A percentile compares a stretch with the other conserved stretches of the same genome.
phyloP scores from a whole-genome alignment of 1,140 invertebrate species.

The Polyergus mexicanus region DNA sequence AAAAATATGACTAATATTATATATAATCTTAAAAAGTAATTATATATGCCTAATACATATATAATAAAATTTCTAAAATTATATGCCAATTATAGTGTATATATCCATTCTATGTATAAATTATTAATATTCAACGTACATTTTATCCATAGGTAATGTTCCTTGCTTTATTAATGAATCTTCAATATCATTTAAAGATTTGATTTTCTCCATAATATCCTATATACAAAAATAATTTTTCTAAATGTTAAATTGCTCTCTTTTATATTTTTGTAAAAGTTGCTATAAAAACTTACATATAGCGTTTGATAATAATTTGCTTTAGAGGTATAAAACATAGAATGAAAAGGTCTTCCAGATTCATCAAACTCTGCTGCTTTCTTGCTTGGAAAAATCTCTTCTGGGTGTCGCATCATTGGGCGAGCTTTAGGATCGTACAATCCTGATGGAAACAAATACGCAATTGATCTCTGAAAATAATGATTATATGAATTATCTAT shows the following conservation, averaged over 20 bases:
- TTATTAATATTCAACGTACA: constrained; percentile 86
- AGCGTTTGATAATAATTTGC: constrained; percentile 94
- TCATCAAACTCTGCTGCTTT: constrained; percentile 97
- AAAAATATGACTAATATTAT: constrained; percentile 47
- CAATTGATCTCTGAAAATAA: constrained; percentile 92
- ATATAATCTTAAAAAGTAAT: constrained; percentile 52
- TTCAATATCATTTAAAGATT: constrained; percentile 90
- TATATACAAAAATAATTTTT: constrained; percentile 77
- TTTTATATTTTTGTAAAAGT: constrained; percentile 13
- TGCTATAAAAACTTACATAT: constrained; percentile 88
- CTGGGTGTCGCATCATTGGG: constrained; percentile 95
- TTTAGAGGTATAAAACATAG: constrained; percentile 95
- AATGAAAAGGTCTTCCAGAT: constrained; percentile 94
- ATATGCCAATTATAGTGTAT: constrained; percentile 15
- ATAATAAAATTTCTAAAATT: not conserved
- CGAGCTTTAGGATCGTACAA: constrained; percentile 93
- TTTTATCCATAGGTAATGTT: constrained; percentile 86
- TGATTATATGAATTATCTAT: constrained; percentile 41
- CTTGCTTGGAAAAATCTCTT: constrained; percentile 93
- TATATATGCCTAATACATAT: not conserved
- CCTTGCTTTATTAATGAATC: constrained; percentile 89
- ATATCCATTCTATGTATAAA: constrained; percentile 47
- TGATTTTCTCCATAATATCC: constrained; percentile 89
- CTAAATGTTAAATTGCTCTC: constrained; percentile 18
- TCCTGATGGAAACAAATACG: constrained; percentile 97